Percentiles rank a stretch among this genome's conserved stretches.
Evolutionary conservation across 2,113 vertebrate species (phyloP).

Genomic region (Aleadryas rufinucha): DNA sequence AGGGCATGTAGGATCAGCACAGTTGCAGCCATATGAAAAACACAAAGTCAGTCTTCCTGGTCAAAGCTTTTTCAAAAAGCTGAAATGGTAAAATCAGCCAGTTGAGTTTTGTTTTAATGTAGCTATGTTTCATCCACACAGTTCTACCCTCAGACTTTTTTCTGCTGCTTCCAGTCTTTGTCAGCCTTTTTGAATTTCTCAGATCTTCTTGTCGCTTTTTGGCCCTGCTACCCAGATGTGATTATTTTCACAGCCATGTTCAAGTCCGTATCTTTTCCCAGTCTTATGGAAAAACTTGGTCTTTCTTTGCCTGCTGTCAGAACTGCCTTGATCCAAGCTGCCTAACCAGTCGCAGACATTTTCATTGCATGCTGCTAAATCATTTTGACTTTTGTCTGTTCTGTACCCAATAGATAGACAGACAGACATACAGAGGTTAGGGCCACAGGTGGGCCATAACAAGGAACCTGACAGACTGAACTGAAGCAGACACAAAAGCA

Average conservation of each 20-base stretch:
- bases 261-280: not conserved
- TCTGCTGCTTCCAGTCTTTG: not conserved
- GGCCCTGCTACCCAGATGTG: not conserved
- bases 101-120: not conserved
- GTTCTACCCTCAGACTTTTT: not conserved
- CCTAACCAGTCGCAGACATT: not conserved
- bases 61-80: not conserved
- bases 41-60: not conserved
- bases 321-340: not conserved
- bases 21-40: not conserved
- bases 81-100: not conserved
- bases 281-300: not conserved
- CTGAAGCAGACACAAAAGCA: not conserved
- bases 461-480: not conserved
- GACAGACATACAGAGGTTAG: not conserved
- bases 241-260: not conserved
- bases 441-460: not conserved
- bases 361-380: not conserved
- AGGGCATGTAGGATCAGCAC: not conserved
- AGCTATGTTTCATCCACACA: not conserved
- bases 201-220: not conserved
- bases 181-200: not conserved
- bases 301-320: not conserved
- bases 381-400: not conserved
- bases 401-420: not conserved